phyloP scores from a whole-genome alignment of 2,113 vertebrate species.

The Eonycteris spelaea region DNA sequence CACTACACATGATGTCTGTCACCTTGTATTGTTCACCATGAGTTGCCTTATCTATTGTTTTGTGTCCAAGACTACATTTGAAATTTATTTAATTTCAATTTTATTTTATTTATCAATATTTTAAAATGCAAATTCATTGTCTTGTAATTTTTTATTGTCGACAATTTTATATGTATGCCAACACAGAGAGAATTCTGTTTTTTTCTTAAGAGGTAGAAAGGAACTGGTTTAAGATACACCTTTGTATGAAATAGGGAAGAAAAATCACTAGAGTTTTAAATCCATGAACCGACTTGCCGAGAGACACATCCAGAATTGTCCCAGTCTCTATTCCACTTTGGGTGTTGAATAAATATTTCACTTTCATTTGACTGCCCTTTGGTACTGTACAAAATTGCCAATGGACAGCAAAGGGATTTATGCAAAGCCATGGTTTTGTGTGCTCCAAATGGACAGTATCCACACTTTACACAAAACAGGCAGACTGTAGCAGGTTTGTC shows the following conservation, averaged over 20 bases:
- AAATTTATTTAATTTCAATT: not conserved
- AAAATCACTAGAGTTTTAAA: not conserved
- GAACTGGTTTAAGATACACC: not conserved
- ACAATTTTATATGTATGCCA: not conserved
- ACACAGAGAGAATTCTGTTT: not conserved
- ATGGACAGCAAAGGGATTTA: not conserved
- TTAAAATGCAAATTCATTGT: not conserved
- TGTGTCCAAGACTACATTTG: not conserved
- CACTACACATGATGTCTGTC: accelerated
- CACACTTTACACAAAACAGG: accelerated
- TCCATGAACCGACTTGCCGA: accelerated
- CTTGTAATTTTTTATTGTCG: not conserved
- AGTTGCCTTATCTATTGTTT: not conserved
- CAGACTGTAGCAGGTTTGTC: not conserved
- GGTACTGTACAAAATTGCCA: not conserved
- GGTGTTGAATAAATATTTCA: not conserved
- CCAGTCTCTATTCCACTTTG: not conserved
- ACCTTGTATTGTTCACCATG: not conserved
- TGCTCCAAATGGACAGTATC: accelerated
- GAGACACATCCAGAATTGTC: not conserved
- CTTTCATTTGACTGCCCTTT: not conserved
- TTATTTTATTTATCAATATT: not conserved
- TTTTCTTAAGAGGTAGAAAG: not conserved
- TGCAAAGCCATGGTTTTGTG: not conserved
- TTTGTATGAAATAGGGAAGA: not conserved